Evolutionary conservation across 2,113 vertebrate species (phyloP).

Genomic region (Calidris pugnax): DNA sequence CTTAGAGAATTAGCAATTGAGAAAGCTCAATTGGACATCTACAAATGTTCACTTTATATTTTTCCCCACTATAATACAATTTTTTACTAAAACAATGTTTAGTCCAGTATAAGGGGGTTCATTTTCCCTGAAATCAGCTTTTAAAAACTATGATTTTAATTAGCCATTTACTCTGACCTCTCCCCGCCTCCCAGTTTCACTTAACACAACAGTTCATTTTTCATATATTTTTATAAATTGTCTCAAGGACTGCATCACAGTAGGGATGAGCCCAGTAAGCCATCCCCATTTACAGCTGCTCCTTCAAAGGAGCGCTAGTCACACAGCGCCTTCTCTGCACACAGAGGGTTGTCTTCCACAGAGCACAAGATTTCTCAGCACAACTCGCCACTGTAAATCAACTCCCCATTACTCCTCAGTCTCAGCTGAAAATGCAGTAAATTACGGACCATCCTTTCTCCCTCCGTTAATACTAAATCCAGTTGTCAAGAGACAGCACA

Average conservation of each 20-base stretch:
- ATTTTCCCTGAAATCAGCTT: not conserved
- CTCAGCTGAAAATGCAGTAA: not conserved
- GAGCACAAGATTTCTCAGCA: not conserved
- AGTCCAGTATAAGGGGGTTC: not conserved
- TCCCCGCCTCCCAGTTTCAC: not conserved
- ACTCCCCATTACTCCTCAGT: not conserved
- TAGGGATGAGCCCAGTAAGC: not conserved
- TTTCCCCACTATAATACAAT: not conserved
- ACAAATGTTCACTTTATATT: not conserved
- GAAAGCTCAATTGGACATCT: not conserved
- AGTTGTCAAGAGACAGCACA: not conserved
- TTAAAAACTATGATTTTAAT: not conserved
- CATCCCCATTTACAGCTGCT: not conserved
- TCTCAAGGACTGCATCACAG: not conserved
- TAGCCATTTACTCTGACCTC: not conserved
- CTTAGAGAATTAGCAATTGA: not conserved
- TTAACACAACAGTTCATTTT: not conserved
- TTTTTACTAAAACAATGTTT: not conserved
- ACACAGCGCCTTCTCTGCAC: not conserved
- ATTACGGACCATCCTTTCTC: not conserved
- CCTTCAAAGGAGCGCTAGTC: not conserved
- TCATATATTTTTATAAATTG: not conserved
- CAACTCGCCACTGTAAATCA: not conserved
- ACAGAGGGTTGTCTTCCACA: not conserved
- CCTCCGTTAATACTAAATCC: not conserved